Conservation (phyloP, 1,140 invertebrate genomes). For the Apis cerana region DNA sequence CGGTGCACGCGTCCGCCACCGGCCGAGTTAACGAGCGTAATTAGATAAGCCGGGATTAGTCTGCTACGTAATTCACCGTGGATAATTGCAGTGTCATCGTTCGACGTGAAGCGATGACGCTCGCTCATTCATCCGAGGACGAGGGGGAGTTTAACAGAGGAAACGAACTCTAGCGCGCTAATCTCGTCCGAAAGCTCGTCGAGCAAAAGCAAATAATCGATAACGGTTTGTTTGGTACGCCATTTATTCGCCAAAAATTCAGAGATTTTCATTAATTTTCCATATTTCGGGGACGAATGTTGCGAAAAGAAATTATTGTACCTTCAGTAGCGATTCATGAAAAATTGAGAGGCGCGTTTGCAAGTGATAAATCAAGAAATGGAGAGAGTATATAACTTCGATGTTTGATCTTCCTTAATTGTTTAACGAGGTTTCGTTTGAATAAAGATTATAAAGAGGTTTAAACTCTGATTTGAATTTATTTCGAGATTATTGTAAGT, state of each 20-base stretch:
- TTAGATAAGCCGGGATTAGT: slow-evolving; percentile 45
- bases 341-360: no score
- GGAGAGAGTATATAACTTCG: no score
- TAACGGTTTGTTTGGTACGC: not conserved
- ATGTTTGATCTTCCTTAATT: no score
- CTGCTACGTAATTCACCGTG: slow-evolving; percentile 54
- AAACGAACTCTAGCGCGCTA: not conserved
- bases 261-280: no score
- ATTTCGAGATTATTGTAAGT: no score
- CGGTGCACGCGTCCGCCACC: not conserved
- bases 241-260: not conserved
- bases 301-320: no score
- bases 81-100: slow-evolving; percentile 60
- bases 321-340: no score
- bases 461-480: no score
- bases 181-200: not conserved
- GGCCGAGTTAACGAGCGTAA: slow-evolving; percentile 22
- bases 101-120: slow-evolving; percentile 63
- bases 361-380: no score
- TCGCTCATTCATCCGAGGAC: slow-evolving; percentile 24
- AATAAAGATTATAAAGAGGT: no score
- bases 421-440: no score
- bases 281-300: no score
- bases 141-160: not conserved
- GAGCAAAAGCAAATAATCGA: slow-evolving; percentile 13